phyloP scores from a whole-genome alignment of 92 coral and sea anemone species.

The Porites evermanni region DNA sequence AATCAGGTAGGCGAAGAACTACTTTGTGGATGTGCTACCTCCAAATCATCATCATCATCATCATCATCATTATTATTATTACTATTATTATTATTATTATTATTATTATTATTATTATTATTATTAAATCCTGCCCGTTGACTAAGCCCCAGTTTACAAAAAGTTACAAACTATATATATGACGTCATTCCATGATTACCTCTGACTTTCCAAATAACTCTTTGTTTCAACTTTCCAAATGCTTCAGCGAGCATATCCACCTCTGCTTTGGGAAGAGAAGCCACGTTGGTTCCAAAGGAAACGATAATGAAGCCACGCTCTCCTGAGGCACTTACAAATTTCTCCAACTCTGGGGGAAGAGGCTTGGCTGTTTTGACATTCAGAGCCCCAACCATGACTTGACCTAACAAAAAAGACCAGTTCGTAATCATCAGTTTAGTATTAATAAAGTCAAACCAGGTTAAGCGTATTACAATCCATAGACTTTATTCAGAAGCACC shows the following conservation, averaged over 20 bases:
- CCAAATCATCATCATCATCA: too few relatives aligned
- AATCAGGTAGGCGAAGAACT: too few relatives aligned
- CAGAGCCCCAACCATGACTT: conserved; percentile 33
- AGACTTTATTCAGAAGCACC: too few relatives aligned
- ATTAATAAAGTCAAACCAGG: too few relatives aligned
- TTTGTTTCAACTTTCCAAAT: conserved; percentile 70
- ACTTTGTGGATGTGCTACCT: too few relatives aligned
- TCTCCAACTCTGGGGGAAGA: conserved; percentile 33
- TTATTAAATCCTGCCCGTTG: not conserved
- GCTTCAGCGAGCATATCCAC: conserved; percentile 70
- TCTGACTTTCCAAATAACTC: conserved; percentile 70
- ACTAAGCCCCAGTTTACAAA: not conserved
- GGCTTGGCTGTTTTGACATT: conserved; percentile 11
- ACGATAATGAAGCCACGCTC: conserved; percentile 67
- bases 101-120: too few relatives aligned
- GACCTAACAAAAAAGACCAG: not conserved
- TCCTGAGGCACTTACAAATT: conserved; percentile 29
- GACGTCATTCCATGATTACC: conserved; percentile 17
- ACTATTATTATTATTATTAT: too few relatives aligned
- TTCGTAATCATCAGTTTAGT: too few relatives aligned
- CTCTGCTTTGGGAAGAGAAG: conserved; percentile 37
- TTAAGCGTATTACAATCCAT: too few relatives aligned
- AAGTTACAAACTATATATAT: not conserved
- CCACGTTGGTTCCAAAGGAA: conserved; percentile 69
- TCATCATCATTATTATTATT: too few relatives aligned